Base-by-base conservation (phyloP, 1,140 invertebrate genomes). In the Drosophila orosa region DNA sequence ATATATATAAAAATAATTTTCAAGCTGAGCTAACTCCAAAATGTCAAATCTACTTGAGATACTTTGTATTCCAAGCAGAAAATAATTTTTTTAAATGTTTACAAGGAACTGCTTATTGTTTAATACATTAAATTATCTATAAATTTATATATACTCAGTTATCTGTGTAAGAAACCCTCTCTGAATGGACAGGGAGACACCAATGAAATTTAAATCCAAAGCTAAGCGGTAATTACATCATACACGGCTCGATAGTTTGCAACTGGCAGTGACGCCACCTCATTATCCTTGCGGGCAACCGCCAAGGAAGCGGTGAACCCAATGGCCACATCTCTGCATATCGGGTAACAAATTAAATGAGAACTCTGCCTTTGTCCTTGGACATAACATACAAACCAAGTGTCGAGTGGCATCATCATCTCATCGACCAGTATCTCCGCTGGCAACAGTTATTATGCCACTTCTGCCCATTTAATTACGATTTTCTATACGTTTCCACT, bases 391-490 rank as follows among this genome's bases (percentile, higher is more conserved):
- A n/a, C 8, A 48, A 0, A 13, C 31, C 19, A 22, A 29, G 55
- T 22, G 40, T 71, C 50, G 25, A 57, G 31, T 56, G 48, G 48
- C 39, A 71, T 66, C 25, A 71, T 66, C 25, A 61, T 25, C 19
- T 22, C 40, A 42, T 12, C 40, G 10, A 8, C 9, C 12, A 27
- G 25, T 29, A 65, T 45, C 48, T 37, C 29, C 31, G n/a, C 8
- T 31, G 24, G 13, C 65, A 54, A 59, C 62, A 68, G 77, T 61
- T 77, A 77, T 68, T 68, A 45, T 68, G 37, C 48, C 47, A 60
- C 52, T 72, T 71, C 27, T 48, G 22, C 15, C 35, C 63, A 47
- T 77, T 76, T 77, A 77, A 77, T 77, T 77, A 52, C 74, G 39
- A 77, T 58, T 75, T 74, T 52, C 59, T 58, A 65, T 50, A 60